A percentile compares a stretch with the other conserved stretches of the same genome.
phyloP scores from a whole-genome alignment of 2,888 invertebrate genomes.

The Crocallis elinguaria region DNA sequence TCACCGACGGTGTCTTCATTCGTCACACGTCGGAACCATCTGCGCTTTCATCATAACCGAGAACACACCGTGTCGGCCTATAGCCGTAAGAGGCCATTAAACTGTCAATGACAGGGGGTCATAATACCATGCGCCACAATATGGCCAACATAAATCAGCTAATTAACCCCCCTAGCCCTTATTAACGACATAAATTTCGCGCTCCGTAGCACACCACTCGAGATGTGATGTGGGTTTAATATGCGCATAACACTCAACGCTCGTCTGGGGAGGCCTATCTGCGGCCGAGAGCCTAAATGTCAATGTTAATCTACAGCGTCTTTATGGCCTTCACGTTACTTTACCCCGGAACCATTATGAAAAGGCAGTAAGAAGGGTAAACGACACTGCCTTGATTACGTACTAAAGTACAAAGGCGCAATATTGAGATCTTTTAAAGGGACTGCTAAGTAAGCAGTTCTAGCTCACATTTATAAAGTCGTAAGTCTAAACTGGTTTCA shows the following conservation, averaged over 20 bases:
- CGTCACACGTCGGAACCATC: conserved; percentile 53
- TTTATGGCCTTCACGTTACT: conserved; percentile 44
- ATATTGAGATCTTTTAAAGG: conserved; percentile 9
- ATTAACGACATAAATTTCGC: conserved; percentile 82
- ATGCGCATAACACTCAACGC: conserved; percentile 63
- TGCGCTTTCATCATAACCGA: conserved; percentile 56
- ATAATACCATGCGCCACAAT: conserved; percentile 71
- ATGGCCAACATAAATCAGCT: conserved; percentile 79
- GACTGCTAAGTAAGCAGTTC: conserved; percentile 7
- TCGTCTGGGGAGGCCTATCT: conserved; percentile 31
- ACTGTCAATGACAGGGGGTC: conserved; percentile 70
- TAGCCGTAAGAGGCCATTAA: conserved; percentile 63
- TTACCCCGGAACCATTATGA: conserved; percentile 35
- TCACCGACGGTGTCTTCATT: conserved; percentile 30
- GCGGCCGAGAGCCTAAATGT: conserved; percentile 44
- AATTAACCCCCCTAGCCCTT: conserved; percentile 80
- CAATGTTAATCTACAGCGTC: conserved; percentile 49
- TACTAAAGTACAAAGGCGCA: conserved; percentile 12
- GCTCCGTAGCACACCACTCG: conserved; percentile 67
- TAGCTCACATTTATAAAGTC: conserved; percentile 6
- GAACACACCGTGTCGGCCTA: conserved; percentile 48
- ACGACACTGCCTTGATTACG: conserved; percentile 21
- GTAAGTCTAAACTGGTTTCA: conserved; percentile 23
- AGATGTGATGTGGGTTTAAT: conserved; percentile 71
- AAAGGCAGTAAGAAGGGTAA: conserved; percentile 33